Conservation (phyloP, 2,888 invertebrate genomes). For the Proisotoma minuta region DNA sequence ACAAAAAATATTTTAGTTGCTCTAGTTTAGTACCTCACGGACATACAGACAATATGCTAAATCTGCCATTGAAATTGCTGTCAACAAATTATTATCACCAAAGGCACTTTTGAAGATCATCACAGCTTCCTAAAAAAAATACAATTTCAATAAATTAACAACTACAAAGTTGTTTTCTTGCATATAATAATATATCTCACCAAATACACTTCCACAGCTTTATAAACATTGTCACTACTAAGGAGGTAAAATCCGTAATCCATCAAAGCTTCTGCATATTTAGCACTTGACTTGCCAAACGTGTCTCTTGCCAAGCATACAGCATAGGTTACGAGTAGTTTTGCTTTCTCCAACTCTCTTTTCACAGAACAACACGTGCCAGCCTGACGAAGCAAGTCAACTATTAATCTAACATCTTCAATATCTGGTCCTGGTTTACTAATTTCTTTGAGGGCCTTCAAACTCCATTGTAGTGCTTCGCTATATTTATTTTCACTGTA, state of each 20-base stretch:
- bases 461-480: conserved; percentile 68
- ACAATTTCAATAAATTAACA: background rate
- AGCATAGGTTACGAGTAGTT: conserved; percentile 75
- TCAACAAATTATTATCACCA: conserved; percentile 77
- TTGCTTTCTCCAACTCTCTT: conserved; percentile 75
- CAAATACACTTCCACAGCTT: conserved; percentile 80
- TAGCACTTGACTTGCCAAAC: conserved; percentile 53
- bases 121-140: conserved; percentile 53
- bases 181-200: conserved; percentile 50
- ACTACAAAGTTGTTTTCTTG: background rate
- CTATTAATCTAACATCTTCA: conserved; percentile 63
- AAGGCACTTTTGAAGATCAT: conserved; percentile 70
- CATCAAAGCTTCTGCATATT: conserved; percentile 75
- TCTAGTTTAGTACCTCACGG: conserved; percentile 83
- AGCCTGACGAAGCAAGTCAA: conserved; percentile 79
- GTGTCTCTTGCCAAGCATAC: conserved; percentile 62
- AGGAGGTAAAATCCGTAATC: conserved; percentile 88
- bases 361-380: conserved; percentile 87
- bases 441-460: conserved; percentile 64
- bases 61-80: conserved; percentile 86
- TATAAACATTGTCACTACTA: conserved; percentile 77
- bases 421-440: conserved; percentile 53
- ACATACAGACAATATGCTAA: conserved; percentile 89
- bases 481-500: too few species aligned
- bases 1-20: too few species aligned